Percentiles rank a stretch among this genome's conserved stretches.
Conservation (phyloP, 2,888 invertebrate species). For the Hirtodrosophila confusa region DNA sequence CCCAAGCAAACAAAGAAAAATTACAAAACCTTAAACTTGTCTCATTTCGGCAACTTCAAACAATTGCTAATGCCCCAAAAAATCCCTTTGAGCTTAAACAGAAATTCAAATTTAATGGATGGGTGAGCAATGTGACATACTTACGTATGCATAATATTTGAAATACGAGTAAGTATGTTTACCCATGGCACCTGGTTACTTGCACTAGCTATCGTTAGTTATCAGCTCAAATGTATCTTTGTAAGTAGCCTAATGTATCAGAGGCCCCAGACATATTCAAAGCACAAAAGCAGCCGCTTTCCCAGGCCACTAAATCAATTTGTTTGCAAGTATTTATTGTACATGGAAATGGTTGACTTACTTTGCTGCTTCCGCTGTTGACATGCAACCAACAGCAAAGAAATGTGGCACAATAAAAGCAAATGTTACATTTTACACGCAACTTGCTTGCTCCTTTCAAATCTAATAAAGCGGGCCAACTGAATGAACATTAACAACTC, state of each 20-base stretch:
- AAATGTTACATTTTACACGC: constrained; percentile 49
- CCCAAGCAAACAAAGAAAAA: constrained; percentile 1
- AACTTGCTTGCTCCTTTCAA: constrained; percentile 15
- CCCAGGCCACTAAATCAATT: constrained; percentile 33
- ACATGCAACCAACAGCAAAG: constrained; percentile 60
- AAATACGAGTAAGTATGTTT: constrained; percentile 19
- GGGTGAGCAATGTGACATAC: constrained; percentile 33
- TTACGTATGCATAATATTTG: constrained; percentile 51
- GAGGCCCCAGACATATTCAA: constrained; percentile 14
- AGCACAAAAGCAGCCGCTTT: constrained; percentile 15
- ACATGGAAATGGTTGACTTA: constrained; percentile 69
- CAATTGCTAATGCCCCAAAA: constrained; percentile 30
- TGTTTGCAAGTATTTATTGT: constrained; percentile 49
- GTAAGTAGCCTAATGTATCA: constrained; percentile 15
- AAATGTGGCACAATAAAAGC: constrained; percentile 44
- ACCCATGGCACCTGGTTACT: constrained; percentile 1
- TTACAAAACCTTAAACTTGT: constrained; percentile 2
- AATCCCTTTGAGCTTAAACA: constrained; percentile 37
- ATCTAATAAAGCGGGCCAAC: neutral
- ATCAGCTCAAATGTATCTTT: constrained; percentile 30
- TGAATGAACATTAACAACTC: constrained; percentile 19
- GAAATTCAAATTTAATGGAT: constrained; percentile 59
- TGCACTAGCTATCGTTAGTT: constrained; percentile 18
- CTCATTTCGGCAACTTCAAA: constrained; percentile 44
- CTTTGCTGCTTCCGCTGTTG: constrained; percentile 70